Percentiles rank a stretch among this genome's conserved stretches.
These are phyloP conservation scores for Hypsopygia costalis DNA, from an alignment of 2,888 invertebrate genomes.

Conservation along the genomic window DNA sequence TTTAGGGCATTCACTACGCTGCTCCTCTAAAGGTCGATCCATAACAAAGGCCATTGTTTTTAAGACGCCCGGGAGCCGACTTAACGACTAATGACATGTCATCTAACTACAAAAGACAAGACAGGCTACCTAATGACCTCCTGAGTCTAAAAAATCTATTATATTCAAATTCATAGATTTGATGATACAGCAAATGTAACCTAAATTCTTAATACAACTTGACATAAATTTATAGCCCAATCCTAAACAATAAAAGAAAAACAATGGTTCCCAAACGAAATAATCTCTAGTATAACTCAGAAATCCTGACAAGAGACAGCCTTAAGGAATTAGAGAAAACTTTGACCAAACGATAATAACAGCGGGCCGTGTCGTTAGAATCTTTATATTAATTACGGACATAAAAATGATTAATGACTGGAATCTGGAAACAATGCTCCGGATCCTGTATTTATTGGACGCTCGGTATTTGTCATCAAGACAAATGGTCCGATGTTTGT, in stretches of 20 bases:
- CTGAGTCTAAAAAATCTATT: too few species aligned
- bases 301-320: conserved; percentile 4
- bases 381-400: conserved; percentile 75
- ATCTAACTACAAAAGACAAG: too few species aligned
- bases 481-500: conserved; percentile 56
- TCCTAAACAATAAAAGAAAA: background rate
- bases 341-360: conserved; percentile 9
- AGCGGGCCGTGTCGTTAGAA: conserved; percentile 23
- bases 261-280: background rate
- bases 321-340: conserved; percentile 6
- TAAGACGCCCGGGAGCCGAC: too few species aligned
- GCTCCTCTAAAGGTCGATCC: too few species aligned
- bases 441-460: conserved; percentile 68
- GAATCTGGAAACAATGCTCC: conserved; percentile 69
- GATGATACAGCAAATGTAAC: too few species aligned
- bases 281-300: conserved; percentile 4
- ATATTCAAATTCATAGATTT: too few species aligned
- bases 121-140: too few species aligned
- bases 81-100: too few species aligned
- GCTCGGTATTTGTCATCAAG: conserved; percentile 65
- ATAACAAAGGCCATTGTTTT: too few species aligned
- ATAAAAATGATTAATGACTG: conserved; percentile 75
- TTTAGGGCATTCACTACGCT: too few species aligned
- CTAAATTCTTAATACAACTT: too few species aligned
- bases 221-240: background rate